phyloP scores from a whole-genome alignment of 2,797 vertebrate genomes.

The Scarus forsteni region DNA sequence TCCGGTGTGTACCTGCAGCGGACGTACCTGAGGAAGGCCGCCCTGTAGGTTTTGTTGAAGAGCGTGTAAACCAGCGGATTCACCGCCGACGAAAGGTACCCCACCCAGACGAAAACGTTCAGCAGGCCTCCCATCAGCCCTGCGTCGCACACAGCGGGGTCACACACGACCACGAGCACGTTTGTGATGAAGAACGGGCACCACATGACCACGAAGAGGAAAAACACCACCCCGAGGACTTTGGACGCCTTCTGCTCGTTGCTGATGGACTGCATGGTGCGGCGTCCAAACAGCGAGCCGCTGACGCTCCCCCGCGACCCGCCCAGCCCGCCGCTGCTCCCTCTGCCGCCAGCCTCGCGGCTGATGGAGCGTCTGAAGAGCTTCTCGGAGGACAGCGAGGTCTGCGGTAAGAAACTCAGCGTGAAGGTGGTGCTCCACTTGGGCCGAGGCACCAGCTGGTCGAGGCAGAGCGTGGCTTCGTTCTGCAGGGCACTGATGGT shows the following conservation, averaged over 20 bases:
- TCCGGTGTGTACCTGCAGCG: slow-evolving; percentile 91
- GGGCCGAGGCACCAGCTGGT: slow-evolving; percentile 88
- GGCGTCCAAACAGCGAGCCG: slow-evolving; percentile 80
- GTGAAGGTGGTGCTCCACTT: slow-evolving; percentile 88
- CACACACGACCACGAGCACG: slow-evolving; percentile 91
- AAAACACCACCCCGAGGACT: slow-evolving; percentile 96
- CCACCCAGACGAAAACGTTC: slow-evolving; percentile 97
- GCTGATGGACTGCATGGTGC: slow-evolving; percentile 95
- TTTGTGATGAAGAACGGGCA: slow-evolving; percentile 98
- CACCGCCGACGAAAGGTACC: slow-evolving; percentile 95
- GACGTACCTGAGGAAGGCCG: slow-evolving; percentile 92
- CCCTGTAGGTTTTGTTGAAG: slow-evolving; percentile 95
- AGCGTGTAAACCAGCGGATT: slow-evolving; percentile 96
- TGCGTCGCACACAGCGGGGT: slow-evolving; percentile 83
- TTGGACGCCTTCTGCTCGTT: slow-evolving; percentile 98
- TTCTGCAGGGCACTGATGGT: slow-evolving; percentile 94
- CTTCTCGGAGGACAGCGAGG: slow-evolving; percentile 92
- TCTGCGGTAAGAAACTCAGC: slow-evolving; percentile 91
- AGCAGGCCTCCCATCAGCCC: slow-evolving; percentile 87
- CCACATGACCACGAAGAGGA: slow-evolving; percentile 98
- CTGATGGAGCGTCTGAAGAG: slow-evolving; percentile 90
- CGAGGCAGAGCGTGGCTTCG: slow-evolving; percentile 91
- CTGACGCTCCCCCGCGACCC: slow-evolving; percentile 37
- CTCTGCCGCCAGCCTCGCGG: slow-evolving; percentile 72
- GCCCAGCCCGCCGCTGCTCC: slow-evolving; percentile 24